phyloP scores from a whole-genome alignment of 2,888 invertebrate species.

The Sepioteuthis lessoniana region DNA sequence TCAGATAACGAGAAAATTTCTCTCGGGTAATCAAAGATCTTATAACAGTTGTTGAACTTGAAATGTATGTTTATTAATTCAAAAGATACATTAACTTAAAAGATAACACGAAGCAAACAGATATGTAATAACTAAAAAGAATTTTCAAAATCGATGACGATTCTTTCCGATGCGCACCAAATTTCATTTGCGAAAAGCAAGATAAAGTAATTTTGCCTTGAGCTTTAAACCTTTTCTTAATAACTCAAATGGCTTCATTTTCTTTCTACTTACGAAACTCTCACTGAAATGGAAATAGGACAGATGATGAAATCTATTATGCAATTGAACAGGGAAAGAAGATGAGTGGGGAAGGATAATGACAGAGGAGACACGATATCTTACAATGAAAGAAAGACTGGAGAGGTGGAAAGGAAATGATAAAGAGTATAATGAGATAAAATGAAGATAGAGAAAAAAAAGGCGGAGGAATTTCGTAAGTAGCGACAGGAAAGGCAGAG shows the following conservation, averaged over 20 bases:
- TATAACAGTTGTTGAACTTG: not conserved
- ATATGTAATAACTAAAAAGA: not conserved
- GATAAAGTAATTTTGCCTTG: not conserved
- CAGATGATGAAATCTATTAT: not conserved
- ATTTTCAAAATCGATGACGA: not conserved
- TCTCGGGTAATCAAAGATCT: not conserved
- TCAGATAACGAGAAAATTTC: not conserved
- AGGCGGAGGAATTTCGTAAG: too few species aligned
- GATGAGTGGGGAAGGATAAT: too few species aligned
- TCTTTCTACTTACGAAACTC: not conserved
- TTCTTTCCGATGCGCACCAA: not conserved
- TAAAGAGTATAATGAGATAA: too few species aligned
- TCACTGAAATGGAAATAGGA: not conserved
- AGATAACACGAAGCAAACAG: not conserved
- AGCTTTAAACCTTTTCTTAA: not conserved
- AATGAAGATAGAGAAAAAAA: too few species aligned
- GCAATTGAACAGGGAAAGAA: not conserved
- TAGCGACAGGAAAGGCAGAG: too few species aligned
- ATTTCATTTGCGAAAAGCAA: not conserved
- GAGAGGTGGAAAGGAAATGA: too few species aligned
- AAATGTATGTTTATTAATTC: not conserved
- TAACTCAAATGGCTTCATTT: not conserved
- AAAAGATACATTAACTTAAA: not conserved
- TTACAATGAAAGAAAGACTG: too few species aligned
- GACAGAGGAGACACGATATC: too few species aligned